A percentile compares a stretch with the other conserved stretches of the same genome.
Conservation (phyloP, 1,140 invertebrate species). For the Drosophila obscura region DNA sequence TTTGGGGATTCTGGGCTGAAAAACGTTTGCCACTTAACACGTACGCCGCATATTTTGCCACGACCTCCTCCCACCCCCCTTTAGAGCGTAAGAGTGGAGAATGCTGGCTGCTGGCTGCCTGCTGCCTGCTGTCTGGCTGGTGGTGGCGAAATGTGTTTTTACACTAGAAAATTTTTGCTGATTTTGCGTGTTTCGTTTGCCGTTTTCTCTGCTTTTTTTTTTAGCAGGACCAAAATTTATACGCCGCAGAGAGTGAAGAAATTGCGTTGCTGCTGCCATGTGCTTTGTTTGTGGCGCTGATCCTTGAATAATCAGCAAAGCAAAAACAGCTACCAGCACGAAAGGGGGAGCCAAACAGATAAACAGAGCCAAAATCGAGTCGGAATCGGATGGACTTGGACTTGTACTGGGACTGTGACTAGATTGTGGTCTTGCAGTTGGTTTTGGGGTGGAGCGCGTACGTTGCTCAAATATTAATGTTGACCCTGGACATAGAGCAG, state of each 20-base stretch:
- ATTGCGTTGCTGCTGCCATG: conserved; percentile 61
- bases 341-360: conserved; percentile 26
- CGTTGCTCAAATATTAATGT: conserved; percentile 81
- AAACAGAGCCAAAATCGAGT: conserved; percentile 56
- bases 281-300: conserved; percentile 77
- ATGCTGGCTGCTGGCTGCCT: too few relatives aligned
- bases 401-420: too few relatives aligned
- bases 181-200: conserved; percentile 65
- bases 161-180: conserved; percentile 70
- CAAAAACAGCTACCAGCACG: conserved; percentile 51
- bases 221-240: conserved; percentile 66
- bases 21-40: conserved; percentile 82
- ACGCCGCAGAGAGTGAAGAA: conserved; percentile 51
- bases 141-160: conserved; percentile 53
- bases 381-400: conserved; percentile 12
- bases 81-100: not conserved
- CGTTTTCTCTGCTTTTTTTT: too few relatives aligned
- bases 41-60: conserved; percentile 81
- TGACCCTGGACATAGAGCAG: conserved; percentile 57
- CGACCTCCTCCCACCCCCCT: conserved; percentile 20
- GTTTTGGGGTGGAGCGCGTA: conserved; percentile 30
- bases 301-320: conserved; percentile 75
- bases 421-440: too few relatives aligned
- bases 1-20: conserved; percentile 60
- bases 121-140: conserved; percentile 17